Base-by-base conservation (phyloP, 2,113 vertebrate species). In the Progne subis region DNA sequence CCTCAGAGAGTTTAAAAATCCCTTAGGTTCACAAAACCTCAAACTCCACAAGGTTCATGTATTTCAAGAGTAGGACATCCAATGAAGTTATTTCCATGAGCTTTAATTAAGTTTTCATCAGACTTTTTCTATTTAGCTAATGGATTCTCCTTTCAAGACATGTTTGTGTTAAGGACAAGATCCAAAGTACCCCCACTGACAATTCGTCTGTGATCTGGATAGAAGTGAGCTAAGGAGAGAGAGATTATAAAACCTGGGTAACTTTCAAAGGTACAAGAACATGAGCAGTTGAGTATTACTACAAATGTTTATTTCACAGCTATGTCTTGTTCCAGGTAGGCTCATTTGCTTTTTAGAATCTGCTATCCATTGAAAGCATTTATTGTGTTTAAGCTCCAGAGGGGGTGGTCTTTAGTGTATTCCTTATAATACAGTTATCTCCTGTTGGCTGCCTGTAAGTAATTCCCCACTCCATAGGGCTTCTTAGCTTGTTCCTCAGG, bases 21-120 rank as follows among this genome's bases (percentile, higher is more conserved):
- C 68, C 92, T 71, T 90, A 90, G 72, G 80, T 78, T 97, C 77
- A 83, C 79, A 88, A 90, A 94, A 95, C 24, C 41, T 93, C 82
- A 65, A 37, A 56, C 65, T 79, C 64, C 32, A 41, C 88, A 46
- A 86, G 18, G 25, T 82, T 95, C 16, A 28, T 53, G 8, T 81
- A 88, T 90, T 86, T 64, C 50, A 50, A 53, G 72, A 93, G 65
- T 56, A 80, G 44, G 34, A 64, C 61, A 67, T 31, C 85, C 82
- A 93, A 34, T 60, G 60, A 32, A 78, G 41, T 75, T 78, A 39
- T 60, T 95, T 64, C 41, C 78, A 82, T 65, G 53, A 74, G 43
- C 78, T 95, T 87, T 76, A 95, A 88, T 91, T 75, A 80, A 68
- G 47, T 90, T 95, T 96, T 93, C 85, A 75, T 84, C 55, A 60